These are phyloP conservation scores for Paracanthobrama guichenoti DNA, from an alignment of 2,113 vertebrate species.

Conservation along the genomic window DNA sequence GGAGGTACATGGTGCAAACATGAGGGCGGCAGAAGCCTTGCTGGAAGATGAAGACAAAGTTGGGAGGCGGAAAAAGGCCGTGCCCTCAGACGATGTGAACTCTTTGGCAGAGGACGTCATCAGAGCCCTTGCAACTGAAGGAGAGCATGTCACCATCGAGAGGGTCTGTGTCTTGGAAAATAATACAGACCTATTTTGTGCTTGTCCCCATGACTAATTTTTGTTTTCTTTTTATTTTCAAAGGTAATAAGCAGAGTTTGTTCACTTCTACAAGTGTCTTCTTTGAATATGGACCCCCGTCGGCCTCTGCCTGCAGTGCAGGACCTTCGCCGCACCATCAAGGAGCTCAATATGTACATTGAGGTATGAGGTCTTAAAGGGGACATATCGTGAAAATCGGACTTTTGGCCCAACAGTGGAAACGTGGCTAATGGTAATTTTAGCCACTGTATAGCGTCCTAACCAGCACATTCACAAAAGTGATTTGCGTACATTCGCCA, in stretches of 20 bases:
- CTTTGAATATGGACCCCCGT: conserved; percentile 54
- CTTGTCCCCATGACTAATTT: background rate
- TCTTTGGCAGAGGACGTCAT: conserved; percentile 67
- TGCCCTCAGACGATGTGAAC: conserved; percentile 57
- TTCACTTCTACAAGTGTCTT: conserved; percentile 62
- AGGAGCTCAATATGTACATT: conserved; percentile 75
- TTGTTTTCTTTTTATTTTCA: background rate
- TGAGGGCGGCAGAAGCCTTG: conserved; percentile 66
- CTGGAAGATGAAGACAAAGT: conserved; percentile 37
- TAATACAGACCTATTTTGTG: background rate
- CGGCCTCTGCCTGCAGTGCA: conserved; percentile 63
- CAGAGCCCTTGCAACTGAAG: conserved; percentile 68
- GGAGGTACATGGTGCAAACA: conserved; percentile 65
- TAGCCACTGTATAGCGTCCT: too few relatives aligned
- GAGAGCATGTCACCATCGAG: conserved; percentile 73
- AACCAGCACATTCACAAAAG: too few relatives aligned
- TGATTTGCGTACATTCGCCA: too few relatives aligned
- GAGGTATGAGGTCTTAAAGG: conserved; percentile 61
- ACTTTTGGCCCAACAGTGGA: too few relatives aligned
- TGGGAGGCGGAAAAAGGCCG: conserved; percentile 18
- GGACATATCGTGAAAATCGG: too few relatives aligned
- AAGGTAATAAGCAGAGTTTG: conserved; percentile 72
- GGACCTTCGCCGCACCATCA: conserved; percentile 69
- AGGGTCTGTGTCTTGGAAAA: conserved; percentile 62
- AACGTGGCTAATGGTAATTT: too few relatives aligned